Base-by-base conservation (phyloP, 2,888 invertebrate genomes). In the Torymus texanus region DNA sequence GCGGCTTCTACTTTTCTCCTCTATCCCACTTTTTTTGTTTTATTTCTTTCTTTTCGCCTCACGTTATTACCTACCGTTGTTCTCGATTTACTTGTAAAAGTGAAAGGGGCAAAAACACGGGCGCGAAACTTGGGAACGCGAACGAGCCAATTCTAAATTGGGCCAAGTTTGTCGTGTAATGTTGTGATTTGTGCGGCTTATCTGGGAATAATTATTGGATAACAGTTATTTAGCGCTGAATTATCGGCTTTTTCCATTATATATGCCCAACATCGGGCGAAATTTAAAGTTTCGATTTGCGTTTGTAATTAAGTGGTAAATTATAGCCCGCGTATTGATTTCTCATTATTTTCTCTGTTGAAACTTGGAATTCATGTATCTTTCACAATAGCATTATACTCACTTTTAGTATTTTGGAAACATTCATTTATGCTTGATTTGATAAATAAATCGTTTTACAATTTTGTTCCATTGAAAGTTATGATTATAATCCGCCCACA, bases 201-300 rank as follows among this genome's bases (percentile, higher is more conserved):
- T 61, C 16, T 61, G 21, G 4, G 21, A 51, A 61, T 71, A 61
- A 72, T 61, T 72, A 72, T 72, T 61, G 24, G 53, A 50, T 61
- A 72, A 21, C 51, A 72, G 62, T 62, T 53, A 72, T 51, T 72
- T 72, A 3, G 10, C 13, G 41, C 56, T 21, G 18, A 65, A 18
- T 16, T 55, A 53, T n/a, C 55, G 14, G 14, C 55, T 24, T 21
- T 53, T 24, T 67, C 55, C 53, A 41, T 41, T 41, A 41, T 41
- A 41, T 8, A 24, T 13, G 21, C 21, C 13, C 18, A 61, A 61
- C 5, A 16, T 5, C 21, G 1, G 18, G 24, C 18, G 1, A 18
- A 4, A 24, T 0, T 1, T 16, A 21, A 61, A 24, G 61, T 61
- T 61, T 14, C 21, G 61, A 1, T 61, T 61, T 14, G 21, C 18